Evolutionary conservation across 2,113 vertebrate species (phyloP).

Genomic region (Osmerus eperlanus): DNA sequence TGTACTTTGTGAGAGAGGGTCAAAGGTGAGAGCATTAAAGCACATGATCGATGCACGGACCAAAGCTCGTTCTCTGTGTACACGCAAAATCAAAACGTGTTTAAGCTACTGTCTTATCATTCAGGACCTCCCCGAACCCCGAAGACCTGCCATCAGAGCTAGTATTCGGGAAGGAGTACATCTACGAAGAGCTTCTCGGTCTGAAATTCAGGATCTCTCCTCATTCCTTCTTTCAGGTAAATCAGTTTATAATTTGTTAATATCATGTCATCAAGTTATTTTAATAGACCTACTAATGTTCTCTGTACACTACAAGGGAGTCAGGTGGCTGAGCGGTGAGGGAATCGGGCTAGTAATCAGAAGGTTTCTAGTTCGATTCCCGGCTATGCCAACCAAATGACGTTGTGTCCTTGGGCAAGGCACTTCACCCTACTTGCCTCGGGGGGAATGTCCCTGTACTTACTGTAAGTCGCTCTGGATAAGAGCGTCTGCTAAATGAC

Average conservation of each 20-base stretch:
- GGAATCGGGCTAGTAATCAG: too few species aligned
- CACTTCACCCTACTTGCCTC: too few species aligned
- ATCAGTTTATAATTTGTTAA: background rate
- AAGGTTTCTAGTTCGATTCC: too few species aligned
- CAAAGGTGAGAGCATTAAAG: conserved; percentile 76
- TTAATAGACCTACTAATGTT: background rate
- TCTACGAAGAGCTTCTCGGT: conserved; percentile 88
- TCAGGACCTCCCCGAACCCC: conserved; percentile 82
- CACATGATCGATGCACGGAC: background rate
- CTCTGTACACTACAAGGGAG: too few species aligned
- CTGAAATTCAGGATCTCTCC: conserved; percentile 92
- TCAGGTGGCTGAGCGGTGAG: too few species aligned
- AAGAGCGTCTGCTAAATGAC: too few species aligned
- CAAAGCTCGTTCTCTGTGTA: background rate
- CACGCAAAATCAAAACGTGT: background rate
- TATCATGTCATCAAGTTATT: background rate
- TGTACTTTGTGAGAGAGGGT: conserved; percentile 91
- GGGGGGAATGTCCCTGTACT: too few species aligned
- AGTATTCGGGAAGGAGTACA: conserved; percentile 82
- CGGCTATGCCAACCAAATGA: too few species aligned
- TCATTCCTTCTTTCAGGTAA: conserved; percentile 95
- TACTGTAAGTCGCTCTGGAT: too few species aligned
- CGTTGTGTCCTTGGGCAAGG: too few species aligned
- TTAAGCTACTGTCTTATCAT: background rate
- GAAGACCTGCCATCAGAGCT: conserved; percentile 89